Conservation (phyloP, 2,888 invertebrate genomes). For the Tipula confusa region DNA sequence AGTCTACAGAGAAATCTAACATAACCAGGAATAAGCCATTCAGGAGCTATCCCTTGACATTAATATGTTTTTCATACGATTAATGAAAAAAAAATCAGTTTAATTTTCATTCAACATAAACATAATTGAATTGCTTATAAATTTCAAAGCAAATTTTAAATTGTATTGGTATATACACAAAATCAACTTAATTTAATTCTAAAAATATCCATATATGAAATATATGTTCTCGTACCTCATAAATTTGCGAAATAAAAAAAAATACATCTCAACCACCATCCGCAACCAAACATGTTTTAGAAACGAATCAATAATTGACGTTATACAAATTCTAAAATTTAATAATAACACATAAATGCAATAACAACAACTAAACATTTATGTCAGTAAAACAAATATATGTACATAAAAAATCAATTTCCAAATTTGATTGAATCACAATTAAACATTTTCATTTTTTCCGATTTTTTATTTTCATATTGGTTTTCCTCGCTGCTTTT, state of each 20-base stretch:
- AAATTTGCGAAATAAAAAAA: neutral
- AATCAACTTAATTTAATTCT: too few relatives aligned
- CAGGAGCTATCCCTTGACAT: too few relatives aligned
- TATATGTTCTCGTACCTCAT: neutral
- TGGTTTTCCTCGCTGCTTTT: neutral
- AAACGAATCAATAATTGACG: neutral
- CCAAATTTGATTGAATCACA: neutral
- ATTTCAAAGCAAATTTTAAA: too few relatives aligned
- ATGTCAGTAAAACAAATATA: neutral
- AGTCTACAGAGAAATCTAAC: too few relatives aligned
- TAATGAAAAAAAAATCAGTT: too few relatives aligned
- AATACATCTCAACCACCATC: neutral
- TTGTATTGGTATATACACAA: too few relatives aligned
- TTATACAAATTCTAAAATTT: neutral
- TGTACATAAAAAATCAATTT: neutral
- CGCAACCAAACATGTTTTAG: neutral
- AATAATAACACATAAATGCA: neutral
- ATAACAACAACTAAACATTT: neutral
- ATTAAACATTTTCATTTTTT: neutral
- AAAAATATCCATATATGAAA: neutral
- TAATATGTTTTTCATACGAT: too few relatives aligned
- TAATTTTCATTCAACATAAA: too few relatives aligned
- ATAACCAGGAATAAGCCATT: too few relatives aligned
- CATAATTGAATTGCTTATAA: too few relatives aligned
- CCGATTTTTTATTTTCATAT: neutral